Percentiles rank a stretch among this genome's conserved stretches.
Evolutionary conservation across 1,140 invertebrate genomes (phyloP).

Genomic region (Aricia agestis): DNA sequence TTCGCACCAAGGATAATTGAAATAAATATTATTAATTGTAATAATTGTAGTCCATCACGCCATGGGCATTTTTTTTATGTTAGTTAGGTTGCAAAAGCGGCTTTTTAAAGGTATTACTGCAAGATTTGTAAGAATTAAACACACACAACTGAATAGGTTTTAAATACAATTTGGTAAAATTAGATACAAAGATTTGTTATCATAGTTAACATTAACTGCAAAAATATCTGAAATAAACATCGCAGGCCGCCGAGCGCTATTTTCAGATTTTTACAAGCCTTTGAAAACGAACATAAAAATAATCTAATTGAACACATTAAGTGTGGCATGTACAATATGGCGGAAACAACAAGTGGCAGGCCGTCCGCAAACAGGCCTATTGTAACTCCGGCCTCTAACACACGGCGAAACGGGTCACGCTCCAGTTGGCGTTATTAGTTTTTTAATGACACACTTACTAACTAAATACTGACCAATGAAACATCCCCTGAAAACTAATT

Average conservation of each 20-base stretch:
- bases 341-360: slow-evolving; percentile 69
- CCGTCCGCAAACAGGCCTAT: slow-evolving; percentile 64
- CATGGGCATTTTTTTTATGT: too few species aligned
- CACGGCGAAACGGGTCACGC: slow-evolving; percentile 27
- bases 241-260: not conserved
- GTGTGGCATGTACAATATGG: slow-evolving; percentile 33
- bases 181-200: too few species aligned
- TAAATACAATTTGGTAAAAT: too few species aligned
- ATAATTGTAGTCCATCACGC: too few species aligned
- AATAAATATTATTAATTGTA: too few species aligned
- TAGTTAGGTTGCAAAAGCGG: too few species aligned
- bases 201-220: too few species aligned
- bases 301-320: slow-evolving; percentile 43
- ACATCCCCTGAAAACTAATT: not conserved
- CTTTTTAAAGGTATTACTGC: too few species aligned
- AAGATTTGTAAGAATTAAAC: too few species aligned
- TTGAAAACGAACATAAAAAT: not conserved
- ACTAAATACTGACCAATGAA: not conserved
- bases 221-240: too few species aligned
- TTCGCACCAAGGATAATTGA: too few species aligned
- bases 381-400: slow-evolving; percentile 38
- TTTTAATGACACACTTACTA: not conserved
- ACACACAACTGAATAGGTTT: too few species aligned
- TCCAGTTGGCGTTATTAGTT: not conserved
- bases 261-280: not conserved